These are phyloP conservation scores for Pygocentrus nattereri DNA, from an alignment of 2,797 vertebrate genomes.

Conservation along the genomic window DNA sequence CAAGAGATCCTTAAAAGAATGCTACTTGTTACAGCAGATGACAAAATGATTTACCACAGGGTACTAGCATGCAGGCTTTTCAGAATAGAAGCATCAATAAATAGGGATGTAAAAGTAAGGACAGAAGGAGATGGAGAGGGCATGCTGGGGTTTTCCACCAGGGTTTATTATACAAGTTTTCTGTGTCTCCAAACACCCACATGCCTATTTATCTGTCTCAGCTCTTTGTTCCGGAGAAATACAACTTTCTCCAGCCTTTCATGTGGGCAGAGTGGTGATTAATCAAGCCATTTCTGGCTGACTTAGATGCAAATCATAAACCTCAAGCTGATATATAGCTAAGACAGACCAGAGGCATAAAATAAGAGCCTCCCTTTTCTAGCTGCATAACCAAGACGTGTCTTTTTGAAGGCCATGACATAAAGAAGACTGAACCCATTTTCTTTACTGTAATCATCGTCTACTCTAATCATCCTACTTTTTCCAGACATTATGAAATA, in stretches of 20 bases:
- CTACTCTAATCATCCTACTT: too few species aligned
- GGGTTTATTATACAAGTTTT: slow-evolving; percentile 28
- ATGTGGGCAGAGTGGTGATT: slow-evolving; percentile 70
- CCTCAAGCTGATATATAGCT: slow-evolving; percentile 72
- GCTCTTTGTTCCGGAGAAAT: slow-evolving; percentile 65
- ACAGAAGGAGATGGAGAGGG: slow-evolving; percentile 1
- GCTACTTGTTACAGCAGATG: background rate
- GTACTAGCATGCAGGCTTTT: slow-evolving; percentile 1
- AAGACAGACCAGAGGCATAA: slow-evolving; percentile 53
- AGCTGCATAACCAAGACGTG: slow-evolving; percentile 53
- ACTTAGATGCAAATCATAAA: slow-evolving; percentile 77
- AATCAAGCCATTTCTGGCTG: slow-evolving; percentile 74
- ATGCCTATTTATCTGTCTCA: slow-evolving; percentile 75
- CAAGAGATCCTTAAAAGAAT: background rate
- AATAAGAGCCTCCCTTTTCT: slow-evolving; percentile 2
- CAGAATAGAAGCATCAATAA: slow-evolving; percentile 29
- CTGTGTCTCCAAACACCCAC: slow-evolving; percentile 55
- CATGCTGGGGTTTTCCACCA: background rate
- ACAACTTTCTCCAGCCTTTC: slow-evolving; percentile 64
- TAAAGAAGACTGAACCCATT: slow-evolving; percentile 42
- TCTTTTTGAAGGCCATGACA: slow-evolving; percentile 68
- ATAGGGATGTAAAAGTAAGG: background rate
- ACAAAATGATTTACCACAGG: slow-evolving; percentile 9
- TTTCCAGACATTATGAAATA: too few species aligned
- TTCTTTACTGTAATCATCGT: too few species aligned